Evolutionary conservation across 2,113 vertebrate genomes (phyloP).

Genomic region (Herpailurus yagouaroundi): DNA sequence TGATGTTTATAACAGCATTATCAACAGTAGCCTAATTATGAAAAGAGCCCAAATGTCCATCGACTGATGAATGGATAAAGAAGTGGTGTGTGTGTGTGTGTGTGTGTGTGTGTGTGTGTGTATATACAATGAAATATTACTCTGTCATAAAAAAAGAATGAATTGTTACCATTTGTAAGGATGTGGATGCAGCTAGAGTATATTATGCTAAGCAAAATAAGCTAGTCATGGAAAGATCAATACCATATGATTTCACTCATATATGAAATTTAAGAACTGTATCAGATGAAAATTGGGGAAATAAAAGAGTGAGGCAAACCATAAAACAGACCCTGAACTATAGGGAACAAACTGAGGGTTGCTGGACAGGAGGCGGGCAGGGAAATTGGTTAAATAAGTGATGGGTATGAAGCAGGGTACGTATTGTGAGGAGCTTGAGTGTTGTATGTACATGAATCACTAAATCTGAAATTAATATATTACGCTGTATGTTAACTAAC

Average conservation of each 20-base stretch:
- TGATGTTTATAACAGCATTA: not conserved
- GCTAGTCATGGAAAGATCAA: not conserved
- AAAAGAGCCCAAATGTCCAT: not conserved
- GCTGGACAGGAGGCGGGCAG: not conserved
- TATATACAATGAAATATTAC: not conserved
- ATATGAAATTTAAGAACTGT: not conserved
- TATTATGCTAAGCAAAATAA: not conserved
- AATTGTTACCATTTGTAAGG: not conserved
- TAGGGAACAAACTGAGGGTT: not conserved
- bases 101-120: too few relatives aligned
- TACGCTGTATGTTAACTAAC: not conserved
- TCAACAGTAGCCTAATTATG: not conserved
- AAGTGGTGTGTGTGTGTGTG: not conserved
- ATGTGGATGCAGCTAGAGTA: not conserved
- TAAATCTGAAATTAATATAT: not conserved
- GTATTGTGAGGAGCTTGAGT: not conserved
- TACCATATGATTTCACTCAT: not conserved
- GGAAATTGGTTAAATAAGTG: not conserved
- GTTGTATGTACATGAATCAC: not conserved
- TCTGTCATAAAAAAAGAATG: not conserved
- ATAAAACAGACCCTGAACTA: not conserved
- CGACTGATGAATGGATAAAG: not conserved
- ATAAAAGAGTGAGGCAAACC: not conserved
- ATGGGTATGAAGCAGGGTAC: not conserved
- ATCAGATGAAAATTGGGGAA: not conserved